Evolutionary conservation across 2,797 vertebrate species (phyloP), one percentile per base, ranked within the genome.

Genomic region (Gobionotothen gibberifrons): DNA sequence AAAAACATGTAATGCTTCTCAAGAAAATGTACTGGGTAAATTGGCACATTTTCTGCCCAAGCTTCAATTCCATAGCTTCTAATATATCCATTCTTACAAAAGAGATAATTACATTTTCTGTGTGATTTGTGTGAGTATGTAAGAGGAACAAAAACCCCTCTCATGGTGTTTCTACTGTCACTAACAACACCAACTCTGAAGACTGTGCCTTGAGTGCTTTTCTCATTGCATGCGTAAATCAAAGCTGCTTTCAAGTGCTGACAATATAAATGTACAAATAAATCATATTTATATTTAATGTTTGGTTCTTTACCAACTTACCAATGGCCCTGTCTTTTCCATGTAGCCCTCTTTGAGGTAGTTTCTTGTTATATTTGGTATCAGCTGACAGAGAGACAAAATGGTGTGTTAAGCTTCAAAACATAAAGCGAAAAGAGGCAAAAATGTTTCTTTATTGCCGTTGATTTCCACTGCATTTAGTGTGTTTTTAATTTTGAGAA

Each of bases 281-380:
- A 36, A 44, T 52, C 7, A 29, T 9, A 7, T 15, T 19, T 14
- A 11, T n/a, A n/a, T 36, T 39, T 17, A 5, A 44, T 17, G 0
- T 5, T 56, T 22, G 13, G 4, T n/a, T 29, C 3, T 70, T 57
- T 22, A 11, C 26, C 16, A 42, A 92, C 94, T 79, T 86, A 99
- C 98, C 94, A 90, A 85, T 15, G 97, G 98, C 17, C 97, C 97
- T 0, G 97, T 99, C 90, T 99, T 99, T 86, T 98, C 96, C 98
- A 99, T 99, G 91, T 94, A 98, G 49, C 98, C 98, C 85, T 97
- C 96, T 94, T 97, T 97, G 73, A 95, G 87, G 86, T 97, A 98
- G 84, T 94, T 95, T 92, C 96, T 95, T 73, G 96, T 98, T 87
- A 97, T 96, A 91, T 91, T 94, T 66, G 97, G 96, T 84, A 95